Conservation (phyloP, 2,888 invertebrate species). For the Nemapogon koenigi region DNA sequence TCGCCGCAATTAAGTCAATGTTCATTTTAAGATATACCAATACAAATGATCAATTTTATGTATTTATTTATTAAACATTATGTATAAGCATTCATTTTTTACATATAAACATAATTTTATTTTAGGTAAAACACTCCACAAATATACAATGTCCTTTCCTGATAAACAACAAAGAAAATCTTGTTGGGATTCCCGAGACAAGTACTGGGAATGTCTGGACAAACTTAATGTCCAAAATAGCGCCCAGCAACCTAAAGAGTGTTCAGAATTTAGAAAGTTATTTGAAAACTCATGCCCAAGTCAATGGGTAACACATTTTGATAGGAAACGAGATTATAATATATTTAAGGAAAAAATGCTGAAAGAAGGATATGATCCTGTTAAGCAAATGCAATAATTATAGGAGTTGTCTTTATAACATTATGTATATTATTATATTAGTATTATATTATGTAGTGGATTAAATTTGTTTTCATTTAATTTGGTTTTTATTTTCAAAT, state of each 20-base stretch:
- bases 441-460: constrained; percentile 35
- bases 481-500: constrained; percentile 22
- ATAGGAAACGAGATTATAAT: constrained; percentile 86
- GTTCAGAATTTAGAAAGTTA: constrained; percentile 72
- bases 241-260: constrained; percentile 59
- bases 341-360: constrained; percentile 89
- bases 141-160: constrained; percentile 78
- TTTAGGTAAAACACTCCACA: too few relatives aligned
- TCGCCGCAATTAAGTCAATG: too few relatives aligned
- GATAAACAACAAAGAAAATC: constrained; percentile 77
- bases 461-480: constrained; percentile 36
- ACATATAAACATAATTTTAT: too few relatives aligned
- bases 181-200: constrained; percentile 88
- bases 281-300: constrained; percentile 81
- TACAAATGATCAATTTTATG: too few relatives aligned
- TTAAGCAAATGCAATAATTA: constrained; percentile 51
- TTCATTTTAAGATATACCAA: too few relatives aligned
- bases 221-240: constrained; percentile 68
- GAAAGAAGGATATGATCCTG: constrained; percentile 84
- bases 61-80: too few relatives aligned
- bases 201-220: constrained; percentile 90
- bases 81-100: too few relatives aligned
- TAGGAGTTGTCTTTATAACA: neutral
- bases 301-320: constrained; percentile 95
- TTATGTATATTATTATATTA: constrained; percentile 23